Conservation (phyloP, 2,888 invertebrate genomes). For the Rhagium mordax region DNA sequence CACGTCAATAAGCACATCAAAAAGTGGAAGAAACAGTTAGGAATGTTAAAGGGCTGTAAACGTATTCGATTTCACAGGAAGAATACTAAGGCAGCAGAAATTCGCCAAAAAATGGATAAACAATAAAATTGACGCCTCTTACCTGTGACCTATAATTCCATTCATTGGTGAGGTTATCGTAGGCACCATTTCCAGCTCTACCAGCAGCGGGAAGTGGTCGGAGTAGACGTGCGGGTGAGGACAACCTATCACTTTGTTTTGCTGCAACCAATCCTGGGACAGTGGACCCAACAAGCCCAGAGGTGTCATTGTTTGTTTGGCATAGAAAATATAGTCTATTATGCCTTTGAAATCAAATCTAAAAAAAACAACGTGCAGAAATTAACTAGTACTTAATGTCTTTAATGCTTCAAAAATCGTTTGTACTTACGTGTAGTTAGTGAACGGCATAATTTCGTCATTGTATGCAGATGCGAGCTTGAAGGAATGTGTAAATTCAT, state of each 20-base stretch:
- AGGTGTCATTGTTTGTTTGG: constrained; percentile 95
- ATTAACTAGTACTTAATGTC: background rate
- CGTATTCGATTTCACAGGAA: no score
- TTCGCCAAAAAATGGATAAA: no score
- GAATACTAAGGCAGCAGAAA: no score
- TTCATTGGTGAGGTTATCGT: constrained; percentile 81
- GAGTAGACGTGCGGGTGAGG: constrained; percentile 98
- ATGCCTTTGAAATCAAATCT: constrained; percentile 99
- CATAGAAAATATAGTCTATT: constrained; percentile 99
- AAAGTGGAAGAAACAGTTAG: no score
- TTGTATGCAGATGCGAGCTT: constrained; percentile 96
- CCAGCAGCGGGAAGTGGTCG: constrained; percentile 94
- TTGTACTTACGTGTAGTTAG: constrained; percentile 93
- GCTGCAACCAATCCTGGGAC: constrained; percentile 93
- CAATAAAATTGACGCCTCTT: constrained; percentile 59
- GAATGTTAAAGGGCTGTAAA: no score
- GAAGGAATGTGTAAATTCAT: constrained; percentile 96
- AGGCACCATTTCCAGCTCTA: constrained; percentile 91
- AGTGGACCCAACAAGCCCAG: constrained; percentile 95
- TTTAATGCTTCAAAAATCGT: background rate
- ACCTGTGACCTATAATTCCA: constrained; percentile 89
- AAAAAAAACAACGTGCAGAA: no score
- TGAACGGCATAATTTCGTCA: constrained; percentile 96
- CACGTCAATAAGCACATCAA: no score
- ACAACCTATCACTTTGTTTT: constrained; percentile 98